Evolutionary conservation across 1,140 invertebrate genomes (phyloP).

Genomic region (Potamilus streckersoni): DNA sequence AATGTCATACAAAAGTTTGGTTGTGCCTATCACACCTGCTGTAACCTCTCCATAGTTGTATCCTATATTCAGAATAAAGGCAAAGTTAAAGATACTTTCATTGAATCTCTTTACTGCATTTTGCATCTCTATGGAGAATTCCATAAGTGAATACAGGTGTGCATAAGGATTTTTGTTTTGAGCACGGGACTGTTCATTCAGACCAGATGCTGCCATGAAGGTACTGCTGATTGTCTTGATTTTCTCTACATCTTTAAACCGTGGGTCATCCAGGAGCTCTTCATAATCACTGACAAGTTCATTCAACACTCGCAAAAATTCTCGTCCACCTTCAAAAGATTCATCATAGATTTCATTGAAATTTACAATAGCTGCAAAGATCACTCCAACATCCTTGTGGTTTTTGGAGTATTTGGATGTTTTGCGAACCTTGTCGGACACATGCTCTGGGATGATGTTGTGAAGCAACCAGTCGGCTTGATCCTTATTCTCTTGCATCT

Average conservation of each 20-base stretch:
- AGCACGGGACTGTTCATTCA: slow-evolving; percentile 79
- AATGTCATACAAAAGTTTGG: slow-evolving; percentile 96
- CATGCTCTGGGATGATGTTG: slow-evolving; percentile 95
- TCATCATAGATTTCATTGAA: slow-evolving; percentile 98
- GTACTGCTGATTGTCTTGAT: slow-evolving; percentile 98
- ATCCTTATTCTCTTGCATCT: slow-evolving; percentile 76
- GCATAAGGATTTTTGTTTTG: slow-evolving; percentile 76
- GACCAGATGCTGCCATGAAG: slow-evolving; percentile 96
- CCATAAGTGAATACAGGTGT: slow-evolving; percentile 87
- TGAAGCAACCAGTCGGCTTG: slow-evolving; percentile 96
- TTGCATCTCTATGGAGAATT: slow-evolving; percentile 90
- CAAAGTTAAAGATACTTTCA: slow-evolving; percentile 87
- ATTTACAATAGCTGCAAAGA: slow-evolving; percentile 95
- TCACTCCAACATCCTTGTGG: slow-evolving; percentile 91
- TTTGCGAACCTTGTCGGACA: slow-evolving; percentile 91
- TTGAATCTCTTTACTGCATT: slow-evolving; percentile 87
- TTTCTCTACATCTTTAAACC: slow-evolving; percentile 93
- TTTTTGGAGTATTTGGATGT: slow-evolving; percentile 95
- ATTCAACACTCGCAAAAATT: slow-evolving; percentile 93
- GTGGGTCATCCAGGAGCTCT: slow-evolving; percentile 83
- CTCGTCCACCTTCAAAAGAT: slow-evolving; percentile 85
- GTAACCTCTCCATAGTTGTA: slow-evolving; percentile 87
- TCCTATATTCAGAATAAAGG: slow-evolving; percentile 85
- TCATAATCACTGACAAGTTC: slow-evolving; percentile 96
- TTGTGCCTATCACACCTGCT: slow-evolving; percentile 95